Evolutionary conservation across 2,888 invertebrate species (phyloP), one percentile per base, ranked within the genome.

Genomic region (Diadegma fenestrale): DNA sequence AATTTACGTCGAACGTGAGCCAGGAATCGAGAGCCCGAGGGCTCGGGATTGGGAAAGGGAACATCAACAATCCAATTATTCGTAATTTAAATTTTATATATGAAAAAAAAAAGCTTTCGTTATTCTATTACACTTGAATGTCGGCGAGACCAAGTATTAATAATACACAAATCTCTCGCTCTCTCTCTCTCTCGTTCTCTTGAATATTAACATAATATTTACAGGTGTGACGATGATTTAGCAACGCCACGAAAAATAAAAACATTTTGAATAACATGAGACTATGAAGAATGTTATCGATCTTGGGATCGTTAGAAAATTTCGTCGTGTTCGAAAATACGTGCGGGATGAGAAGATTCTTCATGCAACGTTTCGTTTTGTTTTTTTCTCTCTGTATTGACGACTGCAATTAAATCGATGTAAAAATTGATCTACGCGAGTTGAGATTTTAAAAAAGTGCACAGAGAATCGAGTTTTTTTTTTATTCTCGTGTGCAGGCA

Each of bases 261-360:
- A 91, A 91, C 90, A 89, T 91, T 91, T 86, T 90, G 90, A 88
- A 92, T 92, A 92, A 93, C 93, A 90, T 91, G 90, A 90, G 89
- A 90, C 90, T 91, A 91, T 92, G 92, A 92, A 92, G 92, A 91
- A 92, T 91, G 92, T 92, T 72, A 64, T 58, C 85, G 75, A 87
- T 88, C 83, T 86, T 86, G 88, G 88, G 87, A 88, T 87, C 63
- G 87, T 85, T 88, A 75, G 80, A 84, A 92, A 90, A 89, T 89
- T n/a, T 89, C 87, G 86, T 87, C 88, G 86, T 89, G 90, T 87
- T 91, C 88, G 87, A 89, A 71, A 73, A 68, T 41, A 58, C 33
- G 48, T 7, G n/a, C 8, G 45, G 19, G 17, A 45, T 26, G 63
- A 30, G 12, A 26, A 43, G 14, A 72, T 69, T 69, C 61, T 30